A percentile compares a stretch with the other conserved stretches of the same genome.
Evolutionary conservation across 2,113 vertebrate species (phyloP).

Genomic region (Alethe castanea): DNA sequence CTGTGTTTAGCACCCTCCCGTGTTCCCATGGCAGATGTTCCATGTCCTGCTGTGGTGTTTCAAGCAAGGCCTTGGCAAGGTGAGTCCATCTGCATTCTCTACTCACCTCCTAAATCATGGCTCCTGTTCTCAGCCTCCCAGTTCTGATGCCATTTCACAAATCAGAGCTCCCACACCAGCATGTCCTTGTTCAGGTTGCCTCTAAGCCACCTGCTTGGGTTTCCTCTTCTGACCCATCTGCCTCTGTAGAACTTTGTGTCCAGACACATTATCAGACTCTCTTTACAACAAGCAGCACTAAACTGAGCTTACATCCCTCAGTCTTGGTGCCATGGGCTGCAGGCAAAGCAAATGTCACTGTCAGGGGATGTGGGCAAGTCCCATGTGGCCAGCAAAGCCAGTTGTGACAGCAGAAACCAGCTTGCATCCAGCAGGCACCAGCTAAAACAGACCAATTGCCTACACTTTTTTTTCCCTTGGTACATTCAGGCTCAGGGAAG

Average conservation of each 20-base stretch:
- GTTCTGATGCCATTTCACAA: not conserved
- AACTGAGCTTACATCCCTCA: not conserved
- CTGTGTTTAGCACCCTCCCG: accelerated
- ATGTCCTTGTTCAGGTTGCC: not conserved
- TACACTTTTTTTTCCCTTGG: not conserved
- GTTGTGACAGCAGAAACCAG: not conserved
- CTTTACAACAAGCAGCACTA: not conserved
- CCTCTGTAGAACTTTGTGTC: not conserved
- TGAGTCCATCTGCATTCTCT: not conserved
- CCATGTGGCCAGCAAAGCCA: not conserved
- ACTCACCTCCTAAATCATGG: accelerated
- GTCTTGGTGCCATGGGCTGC: not conserved
- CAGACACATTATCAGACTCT: too few relatives aligned
- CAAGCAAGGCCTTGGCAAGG: not conserved
- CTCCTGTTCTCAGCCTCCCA: not conserved
- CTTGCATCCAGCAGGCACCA: not conserved
- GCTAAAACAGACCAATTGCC: not conserved
- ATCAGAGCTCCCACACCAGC: not conserved
- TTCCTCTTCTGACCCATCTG: not conserved
- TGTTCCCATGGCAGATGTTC: not conserved
- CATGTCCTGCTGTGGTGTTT: accelerated
- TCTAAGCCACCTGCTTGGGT: not conserved
- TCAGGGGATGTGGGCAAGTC: not conserved
- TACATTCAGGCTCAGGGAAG: constrained; percentile 15
- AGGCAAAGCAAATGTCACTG: not conserved